phyloP scores from a whole-genome alignment of 2,797 vertebrate species.

The Enteromius treurensis region DNA sequence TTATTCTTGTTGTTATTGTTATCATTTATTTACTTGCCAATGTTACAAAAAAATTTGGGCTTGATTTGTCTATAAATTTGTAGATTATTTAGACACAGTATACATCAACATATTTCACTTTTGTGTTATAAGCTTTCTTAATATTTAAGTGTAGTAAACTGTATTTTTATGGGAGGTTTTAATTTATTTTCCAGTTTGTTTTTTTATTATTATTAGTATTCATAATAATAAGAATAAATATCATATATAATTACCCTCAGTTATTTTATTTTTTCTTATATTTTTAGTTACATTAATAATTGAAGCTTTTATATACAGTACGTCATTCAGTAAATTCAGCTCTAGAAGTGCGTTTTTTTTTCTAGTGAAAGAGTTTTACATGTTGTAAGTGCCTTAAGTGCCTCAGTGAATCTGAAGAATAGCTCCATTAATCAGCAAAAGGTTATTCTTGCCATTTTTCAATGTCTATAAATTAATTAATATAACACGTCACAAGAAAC shows the following conservation, averaged over 20 bases:
- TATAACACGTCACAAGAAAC: conserved; percentile 29
- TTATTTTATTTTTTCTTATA: not conserved
- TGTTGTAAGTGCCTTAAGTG: conserved; percentile 20
- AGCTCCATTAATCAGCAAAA: conserved; percentile 40
- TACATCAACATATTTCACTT: not conserved
- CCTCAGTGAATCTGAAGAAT: conserved; percentile 21
- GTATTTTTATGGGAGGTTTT: not conserved
- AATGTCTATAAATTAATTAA: conserved; percentile 33
- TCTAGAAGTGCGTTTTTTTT: conserved; percentile 5
- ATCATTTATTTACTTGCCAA: too few relatives aligned
- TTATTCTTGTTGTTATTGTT: too few relatives aligned
- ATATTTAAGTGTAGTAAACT: not conserved
- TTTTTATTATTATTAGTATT: too few relatives aligned
- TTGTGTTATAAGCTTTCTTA: not conserved
- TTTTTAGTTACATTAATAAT: not conserved
- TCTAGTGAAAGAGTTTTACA: conserved; percentile 11
- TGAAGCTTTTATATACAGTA: not conserved
- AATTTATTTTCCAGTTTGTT: not conserved
- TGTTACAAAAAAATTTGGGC: too few relatives aligned
- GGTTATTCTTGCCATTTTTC: conserved; percentile 41
- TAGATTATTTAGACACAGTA: not conserved
- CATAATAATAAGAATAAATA: not conserved
- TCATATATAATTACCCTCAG: not conserved
- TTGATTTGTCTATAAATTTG: not conserved
- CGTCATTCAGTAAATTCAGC: conserved; percentile 14